These are phyloP conservation scores for Balaeniceps rex DNA, from an alignment of 2,113 vertebrate species.

Conservation along the genomic window DNA sequence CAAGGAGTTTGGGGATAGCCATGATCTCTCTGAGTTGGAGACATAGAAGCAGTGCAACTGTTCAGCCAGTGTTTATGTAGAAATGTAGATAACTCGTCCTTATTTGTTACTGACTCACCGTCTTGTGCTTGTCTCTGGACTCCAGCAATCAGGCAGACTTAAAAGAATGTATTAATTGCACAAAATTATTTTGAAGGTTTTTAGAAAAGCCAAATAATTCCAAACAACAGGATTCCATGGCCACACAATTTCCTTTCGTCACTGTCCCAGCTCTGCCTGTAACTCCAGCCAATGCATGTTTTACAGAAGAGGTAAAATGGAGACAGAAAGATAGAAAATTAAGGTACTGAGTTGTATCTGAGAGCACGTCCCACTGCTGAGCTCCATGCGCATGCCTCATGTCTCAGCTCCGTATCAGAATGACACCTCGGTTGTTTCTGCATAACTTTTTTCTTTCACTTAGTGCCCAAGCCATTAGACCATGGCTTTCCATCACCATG, in stretches of 20 bases:
- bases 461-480: not conserved
- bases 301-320: not conserved
- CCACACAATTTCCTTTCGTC: not conserved
- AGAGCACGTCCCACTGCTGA: not conserved
- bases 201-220: not conserved
- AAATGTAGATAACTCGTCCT: not conserved
- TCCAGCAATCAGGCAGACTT: not conserved
- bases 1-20: not conserved
- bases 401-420: not conserved
- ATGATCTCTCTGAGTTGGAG: not conserved
- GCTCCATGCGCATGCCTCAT: too few species aligned
- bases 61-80: not conserved
- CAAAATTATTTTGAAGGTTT: not conserved
- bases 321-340: not conserved
- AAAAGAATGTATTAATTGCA: slow-evolving; percentile 5
- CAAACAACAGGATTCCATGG: not conserved
- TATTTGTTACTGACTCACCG: not conserved
- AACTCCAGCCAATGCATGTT: not conserved
- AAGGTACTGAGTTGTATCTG: not conserved
- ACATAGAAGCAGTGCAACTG: not conserved
- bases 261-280: not conserved
- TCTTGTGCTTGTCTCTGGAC: not conserved
- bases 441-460: not conserved
- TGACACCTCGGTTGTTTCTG: not conserved
- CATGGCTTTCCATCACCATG: not conserved